Conservation (phyloP, 2,113 vertebrate species). For the Archilochus colubris region DNA sequence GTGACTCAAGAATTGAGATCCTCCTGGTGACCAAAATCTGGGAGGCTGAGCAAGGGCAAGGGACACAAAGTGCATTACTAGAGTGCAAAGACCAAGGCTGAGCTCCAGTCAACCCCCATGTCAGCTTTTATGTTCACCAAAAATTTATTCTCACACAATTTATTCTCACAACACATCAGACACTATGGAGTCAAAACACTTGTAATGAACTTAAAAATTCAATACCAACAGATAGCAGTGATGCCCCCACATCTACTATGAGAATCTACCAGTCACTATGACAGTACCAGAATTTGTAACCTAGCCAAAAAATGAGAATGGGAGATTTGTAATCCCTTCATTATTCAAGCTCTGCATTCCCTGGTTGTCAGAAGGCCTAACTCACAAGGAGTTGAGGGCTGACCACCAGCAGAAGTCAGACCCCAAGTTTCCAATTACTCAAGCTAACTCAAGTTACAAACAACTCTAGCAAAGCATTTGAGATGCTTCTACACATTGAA, state of each 20-base stretch:
- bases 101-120: background rate
- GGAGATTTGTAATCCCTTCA: background rate
- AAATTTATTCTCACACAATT: background rate
- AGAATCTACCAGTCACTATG: background rate
- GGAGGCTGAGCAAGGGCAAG: background rate
- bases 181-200: background rate
- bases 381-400: background rate
- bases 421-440: conserved; percentile 10
- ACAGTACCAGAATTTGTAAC: background rate
- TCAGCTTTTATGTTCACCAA: background rate
- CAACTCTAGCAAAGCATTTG: background rate
- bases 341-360: background rate
- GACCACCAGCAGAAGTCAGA: conserved; percentile 22
- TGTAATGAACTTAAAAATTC: background rate
- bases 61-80: background rate
- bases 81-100: background rate
- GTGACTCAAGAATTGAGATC: background rate
- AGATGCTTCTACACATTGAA: background rate
- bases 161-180: background rate
- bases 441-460: conserved; percentile 50
- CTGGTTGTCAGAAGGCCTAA: background rate
- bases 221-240: background rate
- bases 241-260: background rate
- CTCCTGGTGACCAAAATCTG: background rate
- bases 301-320: background rate